phyloP scores from a whole-genome alignment of 1,140 invertebrate species.

The Magallana gigas region DNA sequence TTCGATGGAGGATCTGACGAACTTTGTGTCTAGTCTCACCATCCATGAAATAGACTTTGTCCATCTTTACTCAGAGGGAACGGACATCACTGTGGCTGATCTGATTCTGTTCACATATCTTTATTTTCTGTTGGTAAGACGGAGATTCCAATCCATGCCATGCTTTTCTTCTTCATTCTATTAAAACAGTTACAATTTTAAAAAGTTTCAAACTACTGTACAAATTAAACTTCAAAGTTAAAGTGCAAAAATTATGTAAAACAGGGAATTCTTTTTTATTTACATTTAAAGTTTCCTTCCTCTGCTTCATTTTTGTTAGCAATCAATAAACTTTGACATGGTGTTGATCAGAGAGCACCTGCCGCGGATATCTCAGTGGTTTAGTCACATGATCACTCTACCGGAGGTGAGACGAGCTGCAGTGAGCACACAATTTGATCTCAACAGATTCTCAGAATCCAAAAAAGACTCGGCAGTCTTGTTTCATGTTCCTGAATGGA shows the following conservation, averaged over 20 bases:
- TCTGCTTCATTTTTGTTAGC: slow-evolving; percentile 25
- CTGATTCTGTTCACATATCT: slow-evolving; percentile 88
- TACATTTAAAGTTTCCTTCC: too few relatives aligned
- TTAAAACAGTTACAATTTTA: too few relatives aligned
- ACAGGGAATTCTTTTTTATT: too few relatives aligned
- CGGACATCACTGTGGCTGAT: slow-evolving; percentile 90
- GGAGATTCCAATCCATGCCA: too few relatives aligned
- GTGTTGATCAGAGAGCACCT: slow-evolving; percentile 46
- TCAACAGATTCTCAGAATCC: slow-evolving; percentile 42
- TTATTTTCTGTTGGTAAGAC: slow-evolving; percentile 83
- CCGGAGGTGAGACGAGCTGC: slow-evolving; percentile 63
- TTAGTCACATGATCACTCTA: slow-evolving; percentile 66
- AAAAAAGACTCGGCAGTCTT: background rate
- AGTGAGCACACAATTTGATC: slow-evolving; percentile 59
- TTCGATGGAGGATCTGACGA: slow-evolving; percentile 53
- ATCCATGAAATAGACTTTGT: slow-evolving; percentile 69
- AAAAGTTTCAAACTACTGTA: too few relatives aligned
- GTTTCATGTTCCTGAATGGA: slow-evolving; percentile 44
- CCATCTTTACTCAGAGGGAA: slow-evolving; percentile 91
- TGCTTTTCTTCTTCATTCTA: too few relatives aligned
- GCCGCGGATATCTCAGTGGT: slow-evolving; percentile 67
- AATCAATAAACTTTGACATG: slow-evolving; percentile 57
- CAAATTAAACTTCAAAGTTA: too few relatives aligned
- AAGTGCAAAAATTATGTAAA: too few relatives aligned
- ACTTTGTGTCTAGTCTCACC: slow-evolving; percentile 60